phyloP scores from a whole-genome alignment of 2,113 vertebrate genomes.

The Carlito syrichta region DNA sequence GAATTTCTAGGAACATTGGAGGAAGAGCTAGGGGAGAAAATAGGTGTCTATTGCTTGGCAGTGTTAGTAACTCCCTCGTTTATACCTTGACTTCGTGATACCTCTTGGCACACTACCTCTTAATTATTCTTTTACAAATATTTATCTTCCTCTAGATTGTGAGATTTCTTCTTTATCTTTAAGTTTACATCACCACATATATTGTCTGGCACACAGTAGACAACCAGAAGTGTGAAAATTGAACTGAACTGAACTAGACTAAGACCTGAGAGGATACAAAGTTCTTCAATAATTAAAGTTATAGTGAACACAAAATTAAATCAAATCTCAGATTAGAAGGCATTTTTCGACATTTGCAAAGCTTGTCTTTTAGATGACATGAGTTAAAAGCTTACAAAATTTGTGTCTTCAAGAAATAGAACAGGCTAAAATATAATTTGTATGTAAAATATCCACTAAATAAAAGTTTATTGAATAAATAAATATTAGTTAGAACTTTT shows the following conservation, averaged over 20 bases:
- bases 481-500: neutral
- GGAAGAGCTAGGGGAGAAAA: neutral
- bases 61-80: neutral
- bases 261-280: neutral
- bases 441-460: neutral
- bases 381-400: neutral
- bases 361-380: neutral
- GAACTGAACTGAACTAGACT: neutral
- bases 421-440: neutral
- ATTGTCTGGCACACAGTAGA: neutral
- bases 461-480: neutral
- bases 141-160: neutral
- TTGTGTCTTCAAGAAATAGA: neutral
- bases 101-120: neutral
- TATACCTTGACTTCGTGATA: neutral
- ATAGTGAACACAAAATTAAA: neutral
- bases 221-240: neutral
- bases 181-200: neutral
- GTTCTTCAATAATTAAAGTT: conserved; percentile 21
- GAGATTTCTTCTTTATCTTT: neutral
- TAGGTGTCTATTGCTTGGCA: neutral
- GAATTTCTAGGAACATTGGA: conserved; percentile 10
- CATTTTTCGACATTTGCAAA: neutral
- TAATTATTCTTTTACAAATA: neutral
- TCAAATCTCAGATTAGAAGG: neutral